Evolutionary conservation across 35 echinoderm and acorn worm species (phyloP), one percentile per base, ranked within the genome.

Genomic region (Lytechinus variegatus): DNA sequence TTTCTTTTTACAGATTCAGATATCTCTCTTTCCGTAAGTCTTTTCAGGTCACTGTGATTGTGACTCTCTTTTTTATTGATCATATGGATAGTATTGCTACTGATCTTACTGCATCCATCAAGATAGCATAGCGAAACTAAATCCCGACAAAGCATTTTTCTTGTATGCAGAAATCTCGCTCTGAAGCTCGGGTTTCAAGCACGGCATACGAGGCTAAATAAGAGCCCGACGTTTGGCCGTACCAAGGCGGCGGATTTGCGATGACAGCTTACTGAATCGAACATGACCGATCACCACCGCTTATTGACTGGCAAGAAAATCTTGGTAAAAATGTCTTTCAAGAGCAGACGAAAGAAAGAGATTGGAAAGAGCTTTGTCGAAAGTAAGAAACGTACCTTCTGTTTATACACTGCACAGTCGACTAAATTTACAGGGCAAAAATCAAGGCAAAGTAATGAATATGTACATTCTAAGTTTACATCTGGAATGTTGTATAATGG

Each of bases 1-100:
- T 21, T 79, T 79, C 66, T 24, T 24, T 79, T 16, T 24, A 24
- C 66, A 16, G 19, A 79, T 79, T 79, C n/a, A 79, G 33, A 33
- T 10, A 44, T 28, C 52, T 90, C 88, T 14, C 14, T 10, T 90
- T 54, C 88, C 88, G 88, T 90, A 44, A 51, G 29, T 6, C 88
- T 54, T 54, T 54, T 54, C 52, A 44, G 88, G 88, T 90, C 88
- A 54, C 52, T 90, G 16, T 9, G 29, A 90, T 54, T 90, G 11
- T 52, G 29, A 54, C 88, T 90, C 87, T 89, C 88, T 90, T 90
- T 44, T 90, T 90, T 90, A 90, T 90, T 90, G 52, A 90, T 90
- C 88, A 90, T 28, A 19, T 90, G 88, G 88, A 90, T 90, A 52
- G 10, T 14, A 90, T 90, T 33, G 29, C 9, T 10, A 12, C 29